Conservation (phyloP, 2,888 invertebrate genomes). For the Zygaena filipendulae region DNA sequence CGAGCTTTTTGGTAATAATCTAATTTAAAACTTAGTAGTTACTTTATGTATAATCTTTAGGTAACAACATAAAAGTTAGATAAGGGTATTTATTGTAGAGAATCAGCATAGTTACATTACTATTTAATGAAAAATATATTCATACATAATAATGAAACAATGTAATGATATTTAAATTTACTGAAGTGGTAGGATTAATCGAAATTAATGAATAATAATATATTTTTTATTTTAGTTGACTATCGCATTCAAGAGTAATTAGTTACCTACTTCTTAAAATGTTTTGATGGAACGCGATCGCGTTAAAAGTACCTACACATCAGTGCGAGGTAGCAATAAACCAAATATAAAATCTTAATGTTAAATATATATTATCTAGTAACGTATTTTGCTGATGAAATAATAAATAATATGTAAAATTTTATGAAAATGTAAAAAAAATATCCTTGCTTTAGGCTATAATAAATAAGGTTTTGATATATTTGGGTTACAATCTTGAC, state of each 20-base stretch:
- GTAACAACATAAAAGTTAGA: constrained; percentile 54
- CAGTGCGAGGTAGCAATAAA: constrained; percentile 64
- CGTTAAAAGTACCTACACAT: constrained; percentile 36
- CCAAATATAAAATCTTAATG: constrained; percentile 65
- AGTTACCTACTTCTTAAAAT: constrained; percentile 48
- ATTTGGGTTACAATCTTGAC: constrained; percentile 53
- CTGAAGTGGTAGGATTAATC: constrained; percentile 53
- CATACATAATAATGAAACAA: constrained; percentile 60
- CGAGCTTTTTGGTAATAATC: constrained; percentile 69
- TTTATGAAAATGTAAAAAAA: constrained; percentile 54
- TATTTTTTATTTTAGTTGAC: constrained; percentile 68
- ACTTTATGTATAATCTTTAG: constrained; percentile 66
- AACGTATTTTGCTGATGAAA: constrained; percentile 64
- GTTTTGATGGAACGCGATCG: constrained; percentile 26
- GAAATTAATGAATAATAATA: constrained; percentile 58
- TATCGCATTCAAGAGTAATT: constrained; percentile 52
- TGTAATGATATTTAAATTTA: constrained; percentile 53
- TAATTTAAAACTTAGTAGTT: constrained; percentile 65
- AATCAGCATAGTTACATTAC: constrained; percentile 62
- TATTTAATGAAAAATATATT: constrained; percentile 55
- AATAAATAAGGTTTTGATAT: constrained; percentile 53
- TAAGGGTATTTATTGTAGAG: constrained; percentile 68
- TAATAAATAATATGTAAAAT: constrained; percentile 55
- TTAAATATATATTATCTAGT: constrained; percentile 59
- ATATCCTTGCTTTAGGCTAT: constrained; percentile 64